A percentile compares a stretch with the other conserved stretches of the same genome.
Evolutionary conservation across 2,888 invertebrate genomes (phyloP).

Genomic region (Hoplodrina blanda): DNA sequence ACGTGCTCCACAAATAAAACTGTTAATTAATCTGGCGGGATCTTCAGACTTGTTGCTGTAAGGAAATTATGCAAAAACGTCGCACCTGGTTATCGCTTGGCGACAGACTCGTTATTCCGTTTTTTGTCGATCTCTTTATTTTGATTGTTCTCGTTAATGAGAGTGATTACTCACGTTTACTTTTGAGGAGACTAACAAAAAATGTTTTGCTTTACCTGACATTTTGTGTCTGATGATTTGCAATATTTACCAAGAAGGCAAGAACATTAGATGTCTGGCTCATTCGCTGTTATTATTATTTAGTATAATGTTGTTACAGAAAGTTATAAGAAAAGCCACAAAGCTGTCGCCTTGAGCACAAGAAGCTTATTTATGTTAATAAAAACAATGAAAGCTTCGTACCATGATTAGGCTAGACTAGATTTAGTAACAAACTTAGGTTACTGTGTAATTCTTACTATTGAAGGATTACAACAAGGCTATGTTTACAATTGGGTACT

Average conservation of each 20-base stretch:
- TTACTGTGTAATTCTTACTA: not conserved
- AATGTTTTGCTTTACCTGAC: conserved; percentile 38
- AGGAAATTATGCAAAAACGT: conserved; percentile 57
- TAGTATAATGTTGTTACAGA: not conserved
- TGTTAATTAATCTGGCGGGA: conserved; percentile 67
- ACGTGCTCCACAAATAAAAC: conserved; percentile 64
- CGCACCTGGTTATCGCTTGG: conserved; percentile 57
- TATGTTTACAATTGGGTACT: not conserved
- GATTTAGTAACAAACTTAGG: conserved; percentile 12
- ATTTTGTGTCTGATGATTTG: conserved; percentile 34
- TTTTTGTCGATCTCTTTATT: conserved; percentile 57
- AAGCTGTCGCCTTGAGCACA: conserved; percentile 14
- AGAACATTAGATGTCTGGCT: conserved; percentile 5
- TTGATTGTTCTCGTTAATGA: conserved; percentile 59
- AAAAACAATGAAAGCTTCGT: conserved; percentile 35
- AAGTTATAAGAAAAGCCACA: conserved; percentile 22
- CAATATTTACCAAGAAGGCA: conserved; percentile 30
- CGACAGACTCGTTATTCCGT: conserved; percentile 31
- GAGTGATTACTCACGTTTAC: conserved; percentile 52
- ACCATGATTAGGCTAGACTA: conserved; percentile 30
- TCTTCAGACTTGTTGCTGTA: conserved; percentile 58
- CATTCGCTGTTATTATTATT: conserved; percentile 1
- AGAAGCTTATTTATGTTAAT: conserved; percentile 25
- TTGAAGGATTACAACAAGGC: not conserved
- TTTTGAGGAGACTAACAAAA: conserved; percentile 52